Percentiles rank a stretch among this genome's conserved stretches.
Conservation (phyloP, 2,888 invertebrate genomes). For the Sarcophaga carnaria region DNA sequence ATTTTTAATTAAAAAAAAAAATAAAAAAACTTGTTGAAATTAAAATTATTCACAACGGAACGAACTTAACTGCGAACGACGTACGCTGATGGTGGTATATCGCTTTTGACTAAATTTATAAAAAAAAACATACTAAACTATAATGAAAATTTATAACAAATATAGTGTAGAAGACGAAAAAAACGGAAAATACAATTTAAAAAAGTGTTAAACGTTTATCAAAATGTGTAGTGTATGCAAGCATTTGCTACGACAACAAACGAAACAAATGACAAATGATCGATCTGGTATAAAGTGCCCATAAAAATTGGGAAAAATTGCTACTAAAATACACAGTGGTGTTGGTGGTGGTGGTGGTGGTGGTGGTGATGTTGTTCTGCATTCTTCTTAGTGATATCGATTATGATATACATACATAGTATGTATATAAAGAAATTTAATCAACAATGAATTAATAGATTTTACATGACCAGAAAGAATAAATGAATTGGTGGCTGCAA, state of each 20-base stretch:
- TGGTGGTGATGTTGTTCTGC: neutral
- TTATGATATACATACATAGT: neutral
- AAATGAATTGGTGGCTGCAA: neutral
- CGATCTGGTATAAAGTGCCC: constrained; percentile 54
- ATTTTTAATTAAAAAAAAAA: constrained; percentile 17
- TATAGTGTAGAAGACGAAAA: constrained; percentile 2
- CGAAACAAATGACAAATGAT: constrained; percentile 59
- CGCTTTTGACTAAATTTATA: constrained; percentile 48
- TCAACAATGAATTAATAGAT: constrained; percentile 45
- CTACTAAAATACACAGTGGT: constrained; percentile 13
- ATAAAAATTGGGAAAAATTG: constrained; percentile 44
- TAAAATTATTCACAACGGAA: constrained; percentile 23
- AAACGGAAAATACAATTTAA: constrained; percentile 44
- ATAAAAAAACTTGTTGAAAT: constrained; percentile 51
- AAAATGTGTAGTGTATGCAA: constrained; percentile 49
- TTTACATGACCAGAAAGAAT: constrained; percentile 32
- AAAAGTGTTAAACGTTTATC: constrained; percentile 65
- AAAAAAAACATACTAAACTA: constrained; percentile 21
- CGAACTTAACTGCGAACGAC: neutral
- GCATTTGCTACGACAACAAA: constrained; percentile 19
- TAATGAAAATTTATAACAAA: constrained; percentile 4
- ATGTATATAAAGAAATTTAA: constrained; percentile 41
- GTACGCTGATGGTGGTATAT: neutral
- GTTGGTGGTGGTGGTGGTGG: no score
- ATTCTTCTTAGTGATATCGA: constrained; percentile 17